Evolutionary conservation across 2,113 vertebrate genomes (phyloP).

Genomic region (Nerophis ophidion): DNA sequence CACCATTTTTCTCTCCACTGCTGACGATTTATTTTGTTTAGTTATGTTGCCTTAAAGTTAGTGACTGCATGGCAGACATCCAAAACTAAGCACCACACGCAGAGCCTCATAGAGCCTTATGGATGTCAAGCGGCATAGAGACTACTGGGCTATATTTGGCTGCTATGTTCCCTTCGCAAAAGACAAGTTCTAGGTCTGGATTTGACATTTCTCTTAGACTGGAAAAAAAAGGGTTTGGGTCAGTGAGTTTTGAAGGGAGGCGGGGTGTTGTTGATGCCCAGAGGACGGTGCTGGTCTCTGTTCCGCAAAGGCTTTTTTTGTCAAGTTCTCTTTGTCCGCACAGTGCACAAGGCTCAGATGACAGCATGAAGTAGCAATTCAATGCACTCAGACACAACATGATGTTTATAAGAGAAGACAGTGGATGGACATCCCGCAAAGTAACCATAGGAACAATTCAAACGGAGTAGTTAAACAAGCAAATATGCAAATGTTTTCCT

Average conservation of each 20-base stretch:
- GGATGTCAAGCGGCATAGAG: conserved; percentile 49
- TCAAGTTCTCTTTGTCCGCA: conserved; percentile 21
- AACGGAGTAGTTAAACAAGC: not conserved
- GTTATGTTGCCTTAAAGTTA: conserved; percentile 61
- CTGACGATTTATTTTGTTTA: conserved; percentile 61
- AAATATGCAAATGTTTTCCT: too few relatives aligned
- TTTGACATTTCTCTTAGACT: conserved; percentile 66
- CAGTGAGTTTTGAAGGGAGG: conserved; percentile 53
- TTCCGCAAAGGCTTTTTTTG: conserved; percentile 29
- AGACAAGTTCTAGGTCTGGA: conserved; percentile 57
- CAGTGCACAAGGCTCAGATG: conserved; percentile 13
- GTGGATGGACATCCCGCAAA: conserved; percentile 1
- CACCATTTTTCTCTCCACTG: conserved; percentile 56
- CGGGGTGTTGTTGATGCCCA: conserved; percentile 51
- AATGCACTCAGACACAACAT: conserved; percentile 14
- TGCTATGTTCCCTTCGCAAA: conserved; percentile 53
- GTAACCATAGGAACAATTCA: not conserved
- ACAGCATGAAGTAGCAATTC: conserved; percentile 17
- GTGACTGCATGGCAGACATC: conserved; percentile 55
- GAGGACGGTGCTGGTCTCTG: conserved; percentile 40
- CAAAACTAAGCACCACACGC: conserved; percentile 52
- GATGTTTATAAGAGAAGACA: conserved; percentile 8
- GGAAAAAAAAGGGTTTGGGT: conserved; percentile 66
- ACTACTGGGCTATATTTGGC: conserved; percentile 61
- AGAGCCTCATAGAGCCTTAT: conserved; percentile 47